Evolutionary conservation across 2,888 invertebrate species (phyloP).

Genomic region (Cataglyphis rosenhaueri): DNA sequence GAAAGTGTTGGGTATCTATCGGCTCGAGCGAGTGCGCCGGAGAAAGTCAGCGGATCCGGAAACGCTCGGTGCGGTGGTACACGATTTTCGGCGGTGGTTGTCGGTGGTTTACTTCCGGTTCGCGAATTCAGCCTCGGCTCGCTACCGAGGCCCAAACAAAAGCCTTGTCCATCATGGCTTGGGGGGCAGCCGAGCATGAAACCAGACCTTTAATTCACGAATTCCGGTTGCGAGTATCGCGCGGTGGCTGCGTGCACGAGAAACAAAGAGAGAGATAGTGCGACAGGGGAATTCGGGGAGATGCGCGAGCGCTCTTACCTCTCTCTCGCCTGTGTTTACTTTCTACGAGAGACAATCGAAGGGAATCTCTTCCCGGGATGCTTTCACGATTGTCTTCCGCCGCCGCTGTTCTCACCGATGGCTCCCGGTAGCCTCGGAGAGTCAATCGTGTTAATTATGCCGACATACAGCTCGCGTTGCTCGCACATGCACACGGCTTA

Average conservation of each 20-base stretch:
- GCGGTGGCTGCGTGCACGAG: not conserved
- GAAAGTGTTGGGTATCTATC: constrained; percentile 21
- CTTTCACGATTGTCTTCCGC: constrained; percentile 81
- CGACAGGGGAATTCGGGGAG: constrained; percentile 52
- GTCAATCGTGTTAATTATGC: constrained; percentile 64
- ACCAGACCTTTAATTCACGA: constrained; percentile 45
- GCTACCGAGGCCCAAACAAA: not conserved
- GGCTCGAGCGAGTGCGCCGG: constrained; percentile 8
- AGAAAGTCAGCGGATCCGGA: constrained; percentile 45
- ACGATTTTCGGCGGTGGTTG: constrained; percentile 58
- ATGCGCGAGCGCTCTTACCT: constrained; percentile 52
- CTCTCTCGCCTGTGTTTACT: constrained; percentile 74
- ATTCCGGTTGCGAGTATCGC: constrained; percentile 30
- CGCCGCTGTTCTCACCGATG: constrained; percentile 63
- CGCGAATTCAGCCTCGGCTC: constrained; percentile 21
- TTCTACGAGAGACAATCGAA: constrained; percentile 77
- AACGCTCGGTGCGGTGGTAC: not conserved
- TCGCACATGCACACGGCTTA: constrained; percentile 59
- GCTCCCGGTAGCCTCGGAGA: constrained; percentile 66
- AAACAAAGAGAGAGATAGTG: constrained; percentile 36
- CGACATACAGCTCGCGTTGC: constrained; percentile 60
- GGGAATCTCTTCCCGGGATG: constrained; percentile 72
- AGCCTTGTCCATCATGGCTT: constrained; percentile 22
- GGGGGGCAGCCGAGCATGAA: constrained; percentile 67
- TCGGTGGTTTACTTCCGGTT: constrained; percentile 46